These are phyloP conservation scores for Pteruthius melanotis DNA, from an alignment of 2,113 vertebrate species.

Conservation along the genomic window DNA sequence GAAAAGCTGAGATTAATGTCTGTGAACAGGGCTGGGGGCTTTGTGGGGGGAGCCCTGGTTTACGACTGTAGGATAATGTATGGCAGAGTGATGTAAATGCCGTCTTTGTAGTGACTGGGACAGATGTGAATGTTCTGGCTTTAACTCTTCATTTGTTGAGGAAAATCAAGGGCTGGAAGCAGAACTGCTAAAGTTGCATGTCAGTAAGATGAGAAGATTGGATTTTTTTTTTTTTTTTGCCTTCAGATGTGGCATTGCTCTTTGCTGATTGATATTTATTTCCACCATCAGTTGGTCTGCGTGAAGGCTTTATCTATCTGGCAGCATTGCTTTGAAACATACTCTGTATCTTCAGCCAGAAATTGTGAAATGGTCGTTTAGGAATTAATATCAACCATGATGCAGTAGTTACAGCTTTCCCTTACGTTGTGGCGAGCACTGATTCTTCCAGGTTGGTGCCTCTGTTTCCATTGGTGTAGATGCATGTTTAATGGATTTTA, in stretches of 20 bases:
- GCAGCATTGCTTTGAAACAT: not conserved
- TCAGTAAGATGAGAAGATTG: not conserved
- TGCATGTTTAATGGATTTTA: not conserved
- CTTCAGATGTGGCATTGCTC: not conserved
- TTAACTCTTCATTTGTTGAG: not conserved
- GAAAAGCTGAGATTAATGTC: not conserved
- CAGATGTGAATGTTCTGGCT: slow-evolving; percentile 13
- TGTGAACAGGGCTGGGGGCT: not conserved
- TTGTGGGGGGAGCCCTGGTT: not conserved
- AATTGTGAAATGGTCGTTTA: not conserved
- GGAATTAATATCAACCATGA: not conserved
- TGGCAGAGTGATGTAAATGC: not conserved
- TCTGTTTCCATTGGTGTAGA: not conserved
- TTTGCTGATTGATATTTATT: slow-evolving; percentile 8
- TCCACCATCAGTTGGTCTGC: not conserved
- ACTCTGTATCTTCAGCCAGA: not conserved
- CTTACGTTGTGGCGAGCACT: not conserved
- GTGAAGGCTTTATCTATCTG: not conserved
- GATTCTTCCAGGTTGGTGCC: not conserved
- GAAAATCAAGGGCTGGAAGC: not conserved
- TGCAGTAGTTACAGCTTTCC: not conserved
- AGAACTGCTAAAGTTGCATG: not conserved
- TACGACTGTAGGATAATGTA: not conserved
- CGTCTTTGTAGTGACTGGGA: not conserved
- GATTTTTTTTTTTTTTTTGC: not conserved